Percentiles rank a stretch among this genome's conserved stretches.
Conservation (phyloP, 2,888 invertebrate species). For the Unio delphinus region DNA sequence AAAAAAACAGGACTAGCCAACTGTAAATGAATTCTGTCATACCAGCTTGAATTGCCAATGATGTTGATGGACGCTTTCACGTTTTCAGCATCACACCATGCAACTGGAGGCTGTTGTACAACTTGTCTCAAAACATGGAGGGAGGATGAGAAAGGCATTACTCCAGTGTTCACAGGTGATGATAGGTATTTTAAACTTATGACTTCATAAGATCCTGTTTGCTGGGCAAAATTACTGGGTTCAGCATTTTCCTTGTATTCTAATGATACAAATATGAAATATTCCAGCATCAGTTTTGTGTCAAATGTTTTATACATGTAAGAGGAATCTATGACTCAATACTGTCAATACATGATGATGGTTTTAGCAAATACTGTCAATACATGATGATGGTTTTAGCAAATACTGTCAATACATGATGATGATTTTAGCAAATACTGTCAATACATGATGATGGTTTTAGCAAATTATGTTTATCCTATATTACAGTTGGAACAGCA, state of each 20-base stretch:
- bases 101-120: constrained; percentile 55
- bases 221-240: constrained; percentile 65
- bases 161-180: too few relatives aligned
- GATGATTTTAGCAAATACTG: too few relatives aligned
- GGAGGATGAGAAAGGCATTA: constrained; percentile 14
- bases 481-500: too few relatives aligned
- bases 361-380: too few relatives aligned
- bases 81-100: constrained; percentile 60
- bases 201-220: constrained; percentile 67
- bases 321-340: too few relatives aligned
- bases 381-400: too few relatives aligned
- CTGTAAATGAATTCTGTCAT: constrained; percentile 6
- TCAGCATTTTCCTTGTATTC: constrained; percentile 44
- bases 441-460: too few relatives aligned
- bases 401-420: too few relatives aligned
- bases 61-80: constrained; percentile 47
- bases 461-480: too few relatives aligned
- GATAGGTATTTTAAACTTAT: constrained; percentile 15
- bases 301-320: too few relatives aligned
- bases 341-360: too few relatives aligned
- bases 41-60: constrained; percentile 64
- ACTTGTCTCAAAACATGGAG: constrained; percentile 63
- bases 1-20: too few relatives aligned
- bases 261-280: constrained; percentile 8
- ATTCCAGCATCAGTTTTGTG: not conserved